Conservation (phyloP, 2,888 invertebrate species). For the Ormyrus labotus region DNA sequence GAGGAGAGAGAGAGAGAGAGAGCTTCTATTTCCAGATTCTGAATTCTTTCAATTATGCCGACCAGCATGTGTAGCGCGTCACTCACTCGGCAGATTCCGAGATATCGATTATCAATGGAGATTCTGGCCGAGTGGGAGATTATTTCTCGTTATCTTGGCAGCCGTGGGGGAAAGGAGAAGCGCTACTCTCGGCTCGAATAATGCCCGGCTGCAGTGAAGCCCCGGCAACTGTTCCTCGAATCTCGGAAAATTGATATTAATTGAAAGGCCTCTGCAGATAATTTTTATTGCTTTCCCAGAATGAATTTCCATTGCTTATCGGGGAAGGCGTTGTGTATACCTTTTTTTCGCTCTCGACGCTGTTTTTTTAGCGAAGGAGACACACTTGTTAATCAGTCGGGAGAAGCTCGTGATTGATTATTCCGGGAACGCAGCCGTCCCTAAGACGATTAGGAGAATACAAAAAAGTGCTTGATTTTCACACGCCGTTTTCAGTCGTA, state of each 20-base stretch:
- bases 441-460: too few relatives aligned
- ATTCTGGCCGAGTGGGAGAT: slow-evolving; percentile 33
- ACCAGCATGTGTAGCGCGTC: slow-evolving; percentile 29
- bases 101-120: slow-evolving; percentile 51
- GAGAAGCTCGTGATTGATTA: too few relatives aligned
- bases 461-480: too few relatives aligned
- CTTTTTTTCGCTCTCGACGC: too few relatives aligned
- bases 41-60: slow-evolving; percentile 48
- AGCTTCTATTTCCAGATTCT: slow-evolving; percentile 36
- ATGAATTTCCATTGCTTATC: too few relatives aligned
- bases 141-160: slow-evolving; percentile 37
- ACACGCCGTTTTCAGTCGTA: too few relatives aligned
- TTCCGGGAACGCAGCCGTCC: too few relatives aligned
- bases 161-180: neutral
- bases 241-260: slow-evolving; percentile 25
- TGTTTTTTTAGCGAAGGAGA: too few relatives aligned
- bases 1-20: neutral
- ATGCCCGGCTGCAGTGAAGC: neutral
- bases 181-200: slow-evolving; percentile 9
- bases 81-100: slow-evolving; percentile 20
- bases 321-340: too few relatives aligned
- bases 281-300: too few relatives aligned
- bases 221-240: neutral
- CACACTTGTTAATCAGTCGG: too few relatives aligned
- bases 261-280: neutral